Conservation (phyloP, 2,113 vertebrate species). For the Amia ocellicauda region DNA sequence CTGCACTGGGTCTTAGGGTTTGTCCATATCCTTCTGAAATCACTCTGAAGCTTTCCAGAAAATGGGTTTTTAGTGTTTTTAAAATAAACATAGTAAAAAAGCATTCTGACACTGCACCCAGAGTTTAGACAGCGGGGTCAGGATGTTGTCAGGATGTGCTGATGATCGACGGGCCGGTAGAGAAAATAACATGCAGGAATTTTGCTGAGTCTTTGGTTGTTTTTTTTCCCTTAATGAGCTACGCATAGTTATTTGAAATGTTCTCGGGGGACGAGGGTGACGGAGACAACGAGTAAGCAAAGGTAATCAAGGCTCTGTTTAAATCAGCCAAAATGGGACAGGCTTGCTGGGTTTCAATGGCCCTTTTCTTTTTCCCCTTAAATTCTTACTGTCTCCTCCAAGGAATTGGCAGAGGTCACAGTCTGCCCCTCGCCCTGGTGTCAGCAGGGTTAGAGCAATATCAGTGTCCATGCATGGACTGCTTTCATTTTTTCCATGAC, state of each 20-base stretch:
- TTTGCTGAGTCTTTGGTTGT: conserved; percentile 18
- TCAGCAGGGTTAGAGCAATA: conserved; percentile 38
- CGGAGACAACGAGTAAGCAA: conserved; percentile 48
- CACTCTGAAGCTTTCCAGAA: too few relatives aligned
- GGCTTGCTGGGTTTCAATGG: conserved; percentile 44
- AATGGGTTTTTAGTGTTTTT: too few relatives aligned
- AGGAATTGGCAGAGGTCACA: conserved; percentile 50
- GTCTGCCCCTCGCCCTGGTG: conserved; percentile 39
- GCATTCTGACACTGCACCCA: not conserved
- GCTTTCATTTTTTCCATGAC: conserved; percentile 45
- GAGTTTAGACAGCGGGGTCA: too few relatives aligned
- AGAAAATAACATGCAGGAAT: conserved; percentile 19
- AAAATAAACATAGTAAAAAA: not conserved
- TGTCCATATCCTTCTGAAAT: too few relatives aligned
- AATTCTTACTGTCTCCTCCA: conserved; percentile 24
- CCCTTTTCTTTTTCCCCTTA: conserved; percentile 47
- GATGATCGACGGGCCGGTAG: too few relatives aligned
- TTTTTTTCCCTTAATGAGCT: conserved; percentile 25
- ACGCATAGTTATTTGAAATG: conserved; percentile 49
- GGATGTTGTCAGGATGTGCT: too few relatives aligned
- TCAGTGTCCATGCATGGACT: conserved; percentile 46
- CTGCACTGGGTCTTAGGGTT: too few relatives aligned
- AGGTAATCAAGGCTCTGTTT: conserved; percentile 60
- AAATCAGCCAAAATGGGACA: conserved; percentile 68
- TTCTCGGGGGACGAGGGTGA: conserved; percentile 30